phyloP scores from a whole-genome alignment of 2,797 vertebrate genomes.

The Sciurus vulgaris region DNA sequence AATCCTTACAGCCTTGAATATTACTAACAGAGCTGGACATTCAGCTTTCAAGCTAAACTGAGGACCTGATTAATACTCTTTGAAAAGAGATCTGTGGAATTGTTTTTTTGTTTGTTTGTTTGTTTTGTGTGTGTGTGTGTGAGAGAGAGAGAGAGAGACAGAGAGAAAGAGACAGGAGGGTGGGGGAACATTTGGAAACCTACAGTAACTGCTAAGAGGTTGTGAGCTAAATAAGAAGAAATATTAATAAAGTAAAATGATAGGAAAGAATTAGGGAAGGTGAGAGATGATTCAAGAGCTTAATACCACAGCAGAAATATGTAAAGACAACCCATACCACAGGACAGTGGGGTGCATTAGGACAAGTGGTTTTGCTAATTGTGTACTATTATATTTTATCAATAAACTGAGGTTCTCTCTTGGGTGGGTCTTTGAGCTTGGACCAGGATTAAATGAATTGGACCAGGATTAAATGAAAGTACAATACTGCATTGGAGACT shows the following conservation, averaged over 20 bases:
- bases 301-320: not conserved
- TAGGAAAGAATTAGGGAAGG: not conserved
- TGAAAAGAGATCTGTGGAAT: not conserved
- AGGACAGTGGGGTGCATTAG: accelerated
- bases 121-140: not conserved
- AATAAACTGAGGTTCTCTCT: not conserved
- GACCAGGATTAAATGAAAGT: not conserved
- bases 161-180: accelerated
- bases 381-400: not conserved
- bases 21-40: not conserved
- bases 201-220: not conserved
- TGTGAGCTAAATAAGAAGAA: not conserved
- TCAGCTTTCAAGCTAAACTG: not conserved
- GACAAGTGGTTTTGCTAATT: not conserved
- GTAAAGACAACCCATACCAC: not conserved
- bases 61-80: slow-evolving; percentile 8
- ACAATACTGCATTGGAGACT: not conserved
- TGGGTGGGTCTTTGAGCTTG: not conserved
- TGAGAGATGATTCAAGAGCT: not conserved
- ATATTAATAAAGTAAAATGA: not conserved
- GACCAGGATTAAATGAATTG: not conserved
- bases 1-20: not conserved
- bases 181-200: not conserved
- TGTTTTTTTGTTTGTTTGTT: too few relatives aligned
- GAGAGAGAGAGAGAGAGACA: not conserved